Evolutionary conservation across 2,888 invertebrate genomes (phyloP).

Genomic region (Leptinotarsa peninsularis): DNA sequence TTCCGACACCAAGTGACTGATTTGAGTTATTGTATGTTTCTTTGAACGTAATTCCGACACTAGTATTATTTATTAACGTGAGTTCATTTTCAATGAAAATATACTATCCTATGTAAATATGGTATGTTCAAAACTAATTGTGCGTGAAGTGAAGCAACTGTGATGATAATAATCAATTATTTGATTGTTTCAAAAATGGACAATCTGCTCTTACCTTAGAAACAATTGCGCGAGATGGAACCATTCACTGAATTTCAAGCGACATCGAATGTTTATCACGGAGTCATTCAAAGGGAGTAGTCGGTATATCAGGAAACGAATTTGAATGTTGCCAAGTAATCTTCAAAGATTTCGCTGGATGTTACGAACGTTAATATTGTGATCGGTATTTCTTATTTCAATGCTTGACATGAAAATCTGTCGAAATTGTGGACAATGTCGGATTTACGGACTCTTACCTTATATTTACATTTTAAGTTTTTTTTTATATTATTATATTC

Average conservation of each 20-base stretch:
- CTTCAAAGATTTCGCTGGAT: neutral
- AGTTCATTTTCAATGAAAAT: neutral
- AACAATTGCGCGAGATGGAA: neutral
- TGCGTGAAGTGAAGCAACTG: neutral
- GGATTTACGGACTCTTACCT: too few relatives aligned
- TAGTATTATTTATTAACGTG: neutral
- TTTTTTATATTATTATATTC: too few relatives aligned
- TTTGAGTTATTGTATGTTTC: neutral
- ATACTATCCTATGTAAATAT: neutral
- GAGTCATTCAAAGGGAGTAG: neutral
- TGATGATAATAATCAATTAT: neutral
- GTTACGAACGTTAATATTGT: neutral
- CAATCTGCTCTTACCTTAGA: neutral
- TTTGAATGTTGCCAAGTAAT: neutral
- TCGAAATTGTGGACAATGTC: too few relatives aligned
- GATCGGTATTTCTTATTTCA: neutral
- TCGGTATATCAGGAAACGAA: slow-evolving; percentile 3
- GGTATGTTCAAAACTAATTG: slow-evolving; percentile 9
- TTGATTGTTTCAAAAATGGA: too few relatives aligned
- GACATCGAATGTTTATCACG: slow-evolving; percentile 1
- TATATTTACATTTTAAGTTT: too few relatives aligned
- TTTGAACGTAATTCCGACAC: slow-evolving; percentile 6
- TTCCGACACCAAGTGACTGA: slow-evolving; percentile 1
- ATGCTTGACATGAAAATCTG: too few relatives aligned
- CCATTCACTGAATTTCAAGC: neutral